Conservation (phyloP, 2,888 invertebrate genomes). For the Patella depressa region DNA sequence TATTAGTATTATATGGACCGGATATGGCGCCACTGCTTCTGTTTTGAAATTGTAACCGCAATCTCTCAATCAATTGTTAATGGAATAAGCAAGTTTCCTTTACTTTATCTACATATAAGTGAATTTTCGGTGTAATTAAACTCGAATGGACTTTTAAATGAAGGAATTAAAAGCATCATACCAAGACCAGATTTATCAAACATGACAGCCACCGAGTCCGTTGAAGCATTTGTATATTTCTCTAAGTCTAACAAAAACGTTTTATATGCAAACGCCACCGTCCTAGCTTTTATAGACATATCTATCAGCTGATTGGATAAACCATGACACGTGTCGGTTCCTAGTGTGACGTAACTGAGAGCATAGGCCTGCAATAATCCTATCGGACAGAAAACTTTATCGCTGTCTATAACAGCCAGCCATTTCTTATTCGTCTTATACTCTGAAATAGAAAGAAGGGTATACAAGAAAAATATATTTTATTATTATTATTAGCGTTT, state of each 20-base stretch:
- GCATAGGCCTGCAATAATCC: constrained; percentile 4
- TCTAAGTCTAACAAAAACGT: constrained; percentile 5
- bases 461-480: not conserved
- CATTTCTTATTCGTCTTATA: constrained; percentile 8
- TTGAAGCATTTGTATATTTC: constrained; percentile 12
- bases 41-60: too few species aligned
- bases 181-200: constrained; percentile 16
- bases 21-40: too few species aligned
- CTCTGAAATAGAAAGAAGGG: not conserved
- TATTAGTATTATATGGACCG: too few species aligned
- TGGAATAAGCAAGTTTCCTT: too few species aligned
- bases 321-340: constrained; percentile 1
- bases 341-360: constrained; percentile 15
- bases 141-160: too few species aligned
- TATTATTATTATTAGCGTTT: not conserved
- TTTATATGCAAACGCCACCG: constrained; percentile 17
- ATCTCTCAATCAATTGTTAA: too few species aligned
- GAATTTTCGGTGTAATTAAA: too few species aligned
- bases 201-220: constrained; percentile 13
- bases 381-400: constrained; percentile 11
- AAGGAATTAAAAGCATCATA: not conserved
- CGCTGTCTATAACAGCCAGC: constrained; percentile 15
- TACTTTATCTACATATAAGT: too few species aligned
- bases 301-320: not conserved
- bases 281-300: not conserved